Conservation (phyloP, 2,888 invertebrate species). For the Protonemura montana region DNA sequence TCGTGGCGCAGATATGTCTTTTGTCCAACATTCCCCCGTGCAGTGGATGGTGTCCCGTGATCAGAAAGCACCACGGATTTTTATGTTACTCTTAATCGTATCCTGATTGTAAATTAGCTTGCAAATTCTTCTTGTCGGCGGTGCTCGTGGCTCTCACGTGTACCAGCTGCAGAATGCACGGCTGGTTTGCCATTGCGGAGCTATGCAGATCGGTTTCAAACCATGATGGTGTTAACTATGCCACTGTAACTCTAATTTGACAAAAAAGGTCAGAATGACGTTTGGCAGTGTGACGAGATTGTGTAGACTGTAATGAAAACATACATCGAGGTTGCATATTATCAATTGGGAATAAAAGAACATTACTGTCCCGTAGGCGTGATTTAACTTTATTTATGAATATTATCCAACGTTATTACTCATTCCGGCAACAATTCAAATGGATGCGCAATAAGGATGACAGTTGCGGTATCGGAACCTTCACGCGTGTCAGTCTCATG, state of each 20-base stretch:
- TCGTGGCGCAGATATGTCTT: neutral
- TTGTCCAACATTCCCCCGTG: neutral
- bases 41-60: neutral
- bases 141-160: neutral
- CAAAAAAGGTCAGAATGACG: too few relatives aligned
- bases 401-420: too few relatives aligned
- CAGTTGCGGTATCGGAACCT: too few relatives aligned
- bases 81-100: neutral
- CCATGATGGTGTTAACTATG: neutral
- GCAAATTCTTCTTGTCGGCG: neutral
- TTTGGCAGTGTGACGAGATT: too few relatives aligned
- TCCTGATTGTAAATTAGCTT: slow-evolving; percentile 3
- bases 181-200: neutral
- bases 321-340: too few relatives aligned
- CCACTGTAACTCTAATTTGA: neutral
- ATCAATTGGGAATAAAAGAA: too few relatives aligned
- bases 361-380: too few relatives aligned
- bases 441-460: too few relatives aligned
- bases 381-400: too few relatives aligned
- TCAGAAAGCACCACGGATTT: neutral
- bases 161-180: neutral
- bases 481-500: too few relatives aligned
- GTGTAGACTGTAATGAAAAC: too few relatives aligned
- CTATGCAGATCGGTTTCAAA: neutral
- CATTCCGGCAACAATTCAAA: too few relatives aligned